Base-by-base conservation (phyloP, 1,140 invertebrate species). In the Drosophila equinoxialis region DNA sequence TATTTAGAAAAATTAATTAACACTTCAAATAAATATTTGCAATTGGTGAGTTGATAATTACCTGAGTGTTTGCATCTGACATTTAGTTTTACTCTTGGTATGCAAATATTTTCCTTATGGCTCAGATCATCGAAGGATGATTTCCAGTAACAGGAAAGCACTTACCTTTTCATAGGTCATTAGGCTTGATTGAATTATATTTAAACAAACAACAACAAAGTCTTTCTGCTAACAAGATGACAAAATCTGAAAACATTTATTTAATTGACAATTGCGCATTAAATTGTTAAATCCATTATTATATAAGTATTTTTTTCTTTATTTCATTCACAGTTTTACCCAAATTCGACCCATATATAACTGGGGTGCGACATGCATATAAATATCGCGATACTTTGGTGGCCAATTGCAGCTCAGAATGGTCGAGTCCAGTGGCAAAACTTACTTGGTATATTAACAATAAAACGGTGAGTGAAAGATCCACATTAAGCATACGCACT, bases 361-460 rank as follows among this genome's bases (percentile, higher is more conserved):
- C 89, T 51, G 92, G 92, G 7, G 65, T 93, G 10, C 67, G 74
- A 58, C 86, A 77, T 39, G 78, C 85, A 6, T 93, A 93, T 65
- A 83, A 79, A 71, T 92, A 93, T 76, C 93, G 92, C 37, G 93
- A 94, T 62, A 86, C 74, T 35, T 71, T 93, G 14, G 57, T 83
- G 65, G 93, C 91, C 41, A 93, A 93, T 71, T 93, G 93, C 81
- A 92, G 92, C 42, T 92, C 93, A 1, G 90, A 91, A 48, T 89
- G 84, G 79, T 92, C 93, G 11, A 93, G 91, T 92, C 93, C 93
- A 4, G 90, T 92, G 20, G 92, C 93, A 39, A 92, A 91, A 14
- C 80, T 94, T 6, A 91, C 91, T 20, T 94, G 93, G 93, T 93
- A 92, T 65, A 93, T 94, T 65, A 93, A 94, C 84, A 83, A 92